A percentile compares a stretch with the other conserved stretches of the same genome.
Conservation (phyloP, 2,113 vertebrate species). For the Elanus axillaris region DNA sequence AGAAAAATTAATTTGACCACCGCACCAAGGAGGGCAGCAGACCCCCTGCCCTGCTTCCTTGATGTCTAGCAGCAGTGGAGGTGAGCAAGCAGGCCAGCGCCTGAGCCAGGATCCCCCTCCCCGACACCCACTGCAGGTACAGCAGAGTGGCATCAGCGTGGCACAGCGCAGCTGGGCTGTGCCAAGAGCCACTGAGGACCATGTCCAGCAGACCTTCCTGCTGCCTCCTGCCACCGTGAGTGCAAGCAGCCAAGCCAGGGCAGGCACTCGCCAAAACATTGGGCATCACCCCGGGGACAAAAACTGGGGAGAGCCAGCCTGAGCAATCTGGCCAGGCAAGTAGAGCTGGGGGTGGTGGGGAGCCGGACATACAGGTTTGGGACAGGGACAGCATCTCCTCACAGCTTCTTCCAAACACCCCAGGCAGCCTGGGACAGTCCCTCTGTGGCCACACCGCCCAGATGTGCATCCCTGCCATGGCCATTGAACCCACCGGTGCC, state of each 20-base stretch:
- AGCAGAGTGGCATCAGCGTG: fast-evolving
- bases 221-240: fast-evolving
- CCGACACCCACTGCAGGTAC: fast-evolving
- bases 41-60: background rate
- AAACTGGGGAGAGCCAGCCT: background rate
- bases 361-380: background rate
- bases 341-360: background rate
- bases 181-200: fast-evolving
- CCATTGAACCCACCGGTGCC: fast-evolving
- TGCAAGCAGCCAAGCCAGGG: background rate
- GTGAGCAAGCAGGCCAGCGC: background rate
- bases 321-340: background rate
- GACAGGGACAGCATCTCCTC: background rate
- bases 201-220: fast-evolving
- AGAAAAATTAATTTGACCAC: background rate
- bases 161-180: fast-evolving
- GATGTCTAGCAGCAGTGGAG: no score
- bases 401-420: background rate
- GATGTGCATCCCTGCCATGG: fast-evolving
- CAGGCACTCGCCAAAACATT: fast-evolving
- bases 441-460: fast-evolving
- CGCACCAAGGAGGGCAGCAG: fast-evolving
- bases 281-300: background rate
- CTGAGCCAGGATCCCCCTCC: fast-evolving
- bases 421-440: fast-evolving